Evolutionary conservation across 2,888 invertebrate genomes (phyloP).

Genomic region (Trachelus stipa): DNA sequence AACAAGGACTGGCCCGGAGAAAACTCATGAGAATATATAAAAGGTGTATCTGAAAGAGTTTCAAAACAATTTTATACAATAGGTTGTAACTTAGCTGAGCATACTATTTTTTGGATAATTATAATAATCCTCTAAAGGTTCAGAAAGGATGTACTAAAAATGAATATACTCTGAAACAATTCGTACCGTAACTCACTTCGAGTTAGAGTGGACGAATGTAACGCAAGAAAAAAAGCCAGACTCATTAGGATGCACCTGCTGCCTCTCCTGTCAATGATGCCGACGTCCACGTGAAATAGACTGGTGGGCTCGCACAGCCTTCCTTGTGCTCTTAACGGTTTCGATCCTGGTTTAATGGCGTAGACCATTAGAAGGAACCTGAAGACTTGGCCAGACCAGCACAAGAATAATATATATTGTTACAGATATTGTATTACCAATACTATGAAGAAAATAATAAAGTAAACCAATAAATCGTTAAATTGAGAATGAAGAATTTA

Average conservation of each 20-base stretch:
- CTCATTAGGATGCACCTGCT: not conserved
- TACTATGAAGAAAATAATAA: not conserved
- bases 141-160: not conserved
- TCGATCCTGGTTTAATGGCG: not conserved
- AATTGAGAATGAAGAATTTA: not conserved
- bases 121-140: not conserved
- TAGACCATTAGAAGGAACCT: not conserved
- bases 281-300: not conserved
- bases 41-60: not conserved
- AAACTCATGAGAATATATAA: not conserved
- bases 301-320: not conserved
- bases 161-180: not conserved
- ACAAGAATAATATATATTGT: not conserved
- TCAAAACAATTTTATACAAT: not conserved
- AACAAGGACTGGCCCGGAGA: not conserved
- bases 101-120: not conserved
- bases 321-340: not conserved
- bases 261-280: not conserved
- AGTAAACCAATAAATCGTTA: not conserved
- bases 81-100: not conserved
- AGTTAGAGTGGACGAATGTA: not conserved
- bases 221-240: not conserved
- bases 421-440: not conserved
- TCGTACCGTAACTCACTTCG: not conserved
- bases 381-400: not conserved